Evolutionary conservation across 2,113 vertebrate genomes (phyloP).

Genomic region (Eidolon helvum): DNA sequence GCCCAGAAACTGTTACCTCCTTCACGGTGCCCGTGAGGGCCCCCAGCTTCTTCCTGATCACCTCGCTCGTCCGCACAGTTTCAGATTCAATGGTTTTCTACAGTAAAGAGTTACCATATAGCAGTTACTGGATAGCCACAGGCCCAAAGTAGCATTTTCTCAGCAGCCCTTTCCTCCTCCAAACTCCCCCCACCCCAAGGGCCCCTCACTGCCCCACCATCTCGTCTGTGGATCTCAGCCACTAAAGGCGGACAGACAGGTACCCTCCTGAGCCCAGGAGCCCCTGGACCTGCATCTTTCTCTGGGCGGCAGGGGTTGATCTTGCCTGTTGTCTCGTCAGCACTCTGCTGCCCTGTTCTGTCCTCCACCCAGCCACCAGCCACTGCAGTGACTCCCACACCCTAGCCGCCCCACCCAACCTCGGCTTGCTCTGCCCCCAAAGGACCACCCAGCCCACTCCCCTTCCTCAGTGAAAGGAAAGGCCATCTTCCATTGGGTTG

Average conservation of each 20-base stretch:
- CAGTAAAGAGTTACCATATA: not conserved
- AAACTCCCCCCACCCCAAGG: not conserved
- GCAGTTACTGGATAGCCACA: not conserved
- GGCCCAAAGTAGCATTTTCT: not conserved
- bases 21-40: slow-evolving; percentile 92
- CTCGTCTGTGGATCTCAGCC: not conserved
- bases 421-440: not conserved
- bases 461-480: not conserved
- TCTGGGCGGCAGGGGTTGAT: not conserved
- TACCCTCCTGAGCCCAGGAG: not conserved
- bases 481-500: accelerated
- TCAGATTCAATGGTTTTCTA: slow-evolving; percentile 98
- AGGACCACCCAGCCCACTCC: not conserved
- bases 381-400: not conserved
- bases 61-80: slow-evolving; percentile 93
- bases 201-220: not conserved
- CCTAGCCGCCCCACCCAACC: not conserved
- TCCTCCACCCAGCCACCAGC: not conserved
- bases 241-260: not conserved
- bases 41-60: slow-evolving; percentile 92
- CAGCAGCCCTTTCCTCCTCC: not conserved
- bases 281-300: not conserved
- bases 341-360: not conserved
- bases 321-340: not conserved
- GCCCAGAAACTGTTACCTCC: slow-evolving; percentile 85